A percentile compares a stretch with the other conserved stretches of the same genome.
Conservation (phyloP, 1,140 invertebrate genomes). For the Penaeus vannamei region DNA sequence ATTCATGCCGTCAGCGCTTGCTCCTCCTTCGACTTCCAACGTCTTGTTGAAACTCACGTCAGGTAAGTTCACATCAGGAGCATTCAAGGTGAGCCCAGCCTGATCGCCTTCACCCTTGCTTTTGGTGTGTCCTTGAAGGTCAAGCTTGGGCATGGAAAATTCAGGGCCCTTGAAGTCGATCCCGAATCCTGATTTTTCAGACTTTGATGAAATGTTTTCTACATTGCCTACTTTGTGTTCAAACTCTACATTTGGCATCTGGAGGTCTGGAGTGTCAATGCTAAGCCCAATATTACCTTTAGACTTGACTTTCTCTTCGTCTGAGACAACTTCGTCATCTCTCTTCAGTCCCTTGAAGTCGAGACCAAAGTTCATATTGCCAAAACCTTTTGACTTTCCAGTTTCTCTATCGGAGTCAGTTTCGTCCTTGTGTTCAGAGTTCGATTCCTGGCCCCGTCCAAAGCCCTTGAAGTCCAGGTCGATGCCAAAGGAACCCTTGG, state of each 20-base stretch:
- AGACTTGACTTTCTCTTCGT: conserved; percentile 57
- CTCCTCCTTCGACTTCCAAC: too few species aligned
- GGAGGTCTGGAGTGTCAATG: conserved; percentile 39
- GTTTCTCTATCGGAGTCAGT: background rate
- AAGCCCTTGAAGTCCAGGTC: conserved; percentile 36
- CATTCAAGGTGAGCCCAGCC: too few species aligned
- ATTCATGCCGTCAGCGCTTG: background rate
- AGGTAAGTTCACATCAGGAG: conserved; percentile 1
- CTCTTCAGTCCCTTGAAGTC: conserved; percentile 43
- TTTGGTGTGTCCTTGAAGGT: too few species aligned
- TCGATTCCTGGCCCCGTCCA: background rate
- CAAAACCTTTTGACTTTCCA: conserved; percentile 1
- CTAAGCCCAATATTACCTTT: conserved; percentile 37
- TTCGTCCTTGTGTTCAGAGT: conserved; percentile 11
- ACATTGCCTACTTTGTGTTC: too few species aligned
- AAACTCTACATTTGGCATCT: background rate
- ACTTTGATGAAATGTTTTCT: too few species aligned
- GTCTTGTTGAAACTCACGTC: too few species aligned
- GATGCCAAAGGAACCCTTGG: conserved; percentile 50
- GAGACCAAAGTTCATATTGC: conserved; percentile 29
- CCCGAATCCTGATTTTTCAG: too few species aligned
- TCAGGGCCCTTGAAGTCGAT: too few species aligned
- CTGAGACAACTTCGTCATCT: conserved; percentile 49
- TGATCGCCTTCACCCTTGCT: too few species aligned
- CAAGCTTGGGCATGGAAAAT: too few species aligned